Conservation (phyloP, 2,888 invertebrate genomes). For the Parnassius smintheus region DNA sequence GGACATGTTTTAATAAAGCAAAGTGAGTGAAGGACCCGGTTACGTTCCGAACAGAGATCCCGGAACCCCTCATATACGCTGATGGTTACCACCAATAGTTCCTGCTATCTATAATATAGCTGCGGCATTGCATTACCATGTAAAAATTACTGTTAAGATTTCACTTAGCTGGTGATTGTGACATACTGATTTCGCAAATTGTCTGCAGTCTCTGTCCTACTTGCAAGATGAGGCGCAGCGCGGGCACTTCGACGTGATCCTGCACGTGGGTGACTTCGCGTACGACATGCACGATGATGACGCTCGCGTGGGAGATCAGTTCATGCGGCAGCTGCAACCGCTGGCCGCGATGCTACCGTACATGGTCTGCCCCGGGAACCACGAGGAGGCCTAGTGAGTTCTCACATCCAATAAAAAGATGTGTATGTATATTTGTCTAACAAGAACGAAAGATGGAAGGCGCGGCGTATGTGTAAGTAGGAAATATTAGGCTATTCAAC, state of each 20-base stretch:
- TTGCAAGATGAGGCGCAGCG: constrained; percentile 92
- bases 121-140: too few species aligned
- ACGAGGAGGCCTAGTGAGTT: constrained; percentile 90
- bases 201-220: constrained; percentile 82
- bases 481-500: too few species aligned
- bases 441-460: too few species aligned
- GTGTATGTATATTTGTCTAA: too few species aligned
- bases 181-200: too few species aligned
- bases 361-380: constrained; percentile 96
- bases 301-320: constrained; percentile 92
- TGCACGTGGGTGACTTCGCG: constrained; percentile 97
- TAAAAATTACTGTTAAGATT: too few species aligned
- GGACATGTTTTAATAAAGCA: not conserved
- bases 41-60: not conserved
- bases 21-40: not conserved
- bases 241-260: constrained; percentile 90
- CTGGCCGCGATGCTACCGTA: constrained; percentile 95
- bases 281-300: constrained; percentile 94
- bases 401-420: too few species aligned
- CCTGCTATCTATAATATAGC: too few species aligned
- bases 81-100: not conserved
- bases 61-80: too few species aligned
- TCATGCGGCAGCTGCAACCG: constrained; percentile 95
- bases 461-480: too few species aligned
- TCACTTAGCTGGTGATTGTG: not conserved